Evolutionary conservation across 2,797 vertebrate species (phyloP), one percentile per base, ranked within the genome.

Genomic region (Sebastes matsubarae): DNA sequence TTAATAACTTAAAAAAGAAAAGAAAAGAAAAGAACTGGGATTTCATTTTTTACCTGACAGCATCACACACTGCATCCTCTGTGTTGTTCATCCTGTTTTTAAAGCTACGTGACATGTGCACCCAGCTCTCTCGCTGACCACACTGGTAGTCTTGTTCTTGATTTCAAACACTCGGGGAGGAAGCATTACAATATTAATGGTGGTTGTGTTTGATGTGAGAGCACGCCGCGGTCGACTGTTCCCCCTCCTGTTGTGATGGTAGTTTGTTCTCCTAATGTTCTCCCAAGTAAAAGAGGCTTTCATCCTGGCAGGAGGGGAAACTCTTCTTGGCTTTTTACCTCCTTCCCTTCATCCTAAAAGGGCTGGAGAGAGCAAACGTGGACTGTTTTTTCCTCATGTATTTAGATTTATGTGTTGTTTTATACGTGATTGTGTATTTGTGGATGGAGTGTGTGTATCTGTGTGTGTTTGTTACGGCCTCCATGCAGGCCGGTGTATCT

Each of bases 241-340:
- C 90, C 91, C 91, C 93, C 94, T 93, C 96, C 95, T 88, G 92
- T 92, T 90, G 95, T 91, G 94, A 92, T 83, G 89, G 82, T 86
- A 90, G 94, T 95, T 95, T 96, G 93, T 95, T 94, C 94, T 91
- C 92, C 92, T 96, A 94, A 96, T 95, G 95, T 93, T 92, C 95
- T 94, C 92, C 90, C 91, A 90, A 92, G 94, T 94, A 92, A 95
- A 89, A 87, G 87, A 86, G 68, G 91, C 95, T 96, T 96, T 96
- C 94, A 96, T 95, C 95, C 89, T 93, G 87, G 94, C 93, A 75
- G 94, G 95, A 93, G 94, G 93, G 91, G 82, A 89, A 86, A 88
- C 72, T 88, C 85, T 88, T 77, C 85, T 87, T 73, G 54, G 84
- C 88, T 84, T 80, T 85, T 85, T 81, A 58, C 83, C 81, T 87